A percentile compares a stretch with the other conserved stretches of the same genome.
These are phyloP conservation scores for Hiodon tergisus DNA, from an alignment of 2,113 vertebrate species.

Conservation along the genomic window DNA sequence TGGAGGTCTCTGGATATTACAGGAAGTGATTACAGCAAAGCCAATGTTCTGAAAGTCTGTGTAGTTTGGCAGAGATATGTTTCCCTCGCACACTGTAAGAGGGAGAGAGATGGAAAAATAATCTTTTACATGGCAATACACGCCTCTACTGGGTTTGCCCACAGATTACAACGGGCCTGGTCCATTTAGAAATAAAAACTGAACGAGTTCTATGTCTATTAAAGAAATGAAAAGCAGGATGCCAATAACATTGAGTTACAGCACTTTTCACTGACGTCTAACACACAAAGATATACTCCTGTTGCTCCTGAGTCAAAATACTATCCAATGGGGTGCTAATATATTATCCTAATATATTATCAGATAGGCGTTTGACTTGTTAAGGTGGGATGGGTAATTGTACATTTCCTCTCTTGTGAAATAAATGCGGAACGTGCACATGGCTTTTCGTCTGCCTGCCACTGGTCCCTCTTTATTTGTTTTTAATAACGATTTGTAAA, in stretches of 20 bases:
- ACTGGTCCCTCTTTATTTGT: too few relatives aligned
- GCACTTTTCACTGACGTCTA: not conserved
- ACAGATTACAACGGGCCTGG: slow-evolving; percentile 16
- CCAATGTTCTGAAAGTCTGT: slow-evolving; percentile 7
- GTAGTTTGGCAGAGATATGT: slow-evolving; percentile 20
- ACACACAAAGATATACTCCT: too few relatives aligned
- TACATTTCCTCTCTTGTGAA: not conserved
- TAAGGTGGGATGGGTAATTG: too few relatives aligned
- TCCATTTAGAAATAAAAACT: slow-evolving; percentile 25
- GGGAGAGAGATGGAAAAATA: slow-evolving; percentile 5
- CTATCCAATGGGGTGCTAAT: not conserved
- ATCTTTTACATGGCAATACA: slow-evolving; percentile 13
- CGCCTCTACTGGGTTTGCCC: slow-evolving; percentile 12
- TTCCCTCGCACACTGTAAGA: slow-evolving; percentile 14
- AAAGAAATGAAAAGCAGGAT: slow-evolving; percentile 21
- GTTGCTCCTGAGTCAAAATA: not conserved
- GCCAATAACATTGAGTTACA: not conserved
- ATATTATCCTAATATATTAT: not conserved
- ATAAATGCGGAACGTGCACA: too few relatives aligned
- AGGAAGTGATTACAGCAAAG: not conserved
- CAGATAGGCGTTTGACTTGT: too few relatives aligned
- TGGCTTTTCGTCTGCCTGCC: too few relatives aligned
- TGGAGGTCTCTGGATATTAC: not conserved
- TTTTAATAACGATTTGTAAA: too few relatives aligned
- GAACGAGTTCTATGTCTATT: slow-evolving; percentile 28